Evolutionary conservation across 35 echinoderm and acorn worm genomes (phyloP).

Genomic region (Apostichopus parvimensis): DNA sequence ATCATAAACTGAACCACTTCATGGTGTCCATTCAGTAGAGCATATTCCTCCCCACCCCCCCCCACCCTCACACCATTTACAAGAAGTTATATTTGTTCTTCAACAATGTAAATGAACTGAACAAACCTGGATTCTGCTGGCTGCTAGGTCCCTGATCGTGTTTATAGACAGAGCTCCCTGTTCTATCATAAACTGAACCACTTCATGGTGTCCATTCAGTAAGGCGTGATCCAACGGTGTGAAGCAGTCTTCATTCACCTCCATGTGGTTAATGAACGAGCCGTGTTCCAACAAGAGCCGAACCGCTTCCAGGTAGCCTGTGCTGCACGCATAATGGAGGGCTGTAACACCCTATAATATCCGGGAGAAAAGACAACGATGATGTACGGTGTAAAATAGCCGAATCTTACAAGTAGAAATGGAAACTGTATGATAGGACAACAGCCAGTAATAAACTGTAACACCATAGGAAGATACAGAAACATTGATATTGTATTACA

Average conservation of each 20-base stretch:
- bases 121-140: constrained; percentile 82
- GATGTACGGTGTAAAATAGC: no score
- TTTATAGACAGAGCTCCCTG: constrained; percentile 91
- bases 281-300: constrained; percentile 80
- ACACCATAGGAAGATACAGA: no score
- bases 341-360: constrained; percentile 89
- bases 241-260: constrained; percentile 86
- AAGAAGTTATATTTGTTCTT: no score
- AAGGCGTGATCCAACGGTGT: constrained; percentile 92
- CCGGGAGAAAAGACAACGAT: no score
- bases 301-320: constrained; percentile 85
- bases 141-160: constrained; percentile 85
- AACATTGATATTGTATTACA: no score
- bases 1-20: constrained; percentile 75
- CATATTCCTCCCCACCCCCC: no score
- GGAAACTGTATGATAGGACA: no score
- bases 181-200: constrained; percentile 97
- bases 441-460: no score
- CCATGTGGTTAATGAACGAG: constrained; percentile 96
- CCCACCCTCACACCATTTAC: no score
- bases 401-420: no score
- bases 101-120: no score
- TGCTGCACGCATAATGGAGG: constrained; percentile 93
- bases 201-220: constrained; percentile 88
- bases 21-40: constrained; percentile 42